These are phyloP conservation scores for Orthosia gothica DNA, from an alignment of 2,888 invertebrate genomes.

Conservation along the genomic window DNA sequence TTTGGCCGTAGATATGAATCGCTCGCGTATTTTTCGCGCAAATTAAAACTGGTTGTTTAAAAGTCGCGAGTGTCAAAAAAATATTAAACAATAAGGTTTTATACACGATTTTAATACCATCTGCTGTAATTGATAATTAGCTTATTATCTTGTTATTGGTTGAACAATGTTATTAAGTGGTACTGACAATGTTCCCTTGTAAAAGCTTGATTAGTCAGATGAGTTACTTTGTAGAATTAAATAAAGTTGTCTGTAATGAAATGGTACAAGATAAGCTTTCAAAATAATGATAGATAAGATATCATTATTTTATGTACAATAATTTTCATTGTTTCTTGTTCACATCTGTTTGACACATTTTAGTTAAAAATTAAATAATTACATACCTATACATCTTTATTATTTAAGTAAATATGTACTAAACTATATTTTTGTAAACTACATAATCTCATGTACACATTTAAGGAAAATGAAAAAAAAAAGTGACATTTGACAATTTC, in stretches of 20 bases:
- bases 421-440: no score
- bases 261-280: constrained; percentile 24
- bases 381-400: no score
- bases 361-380: background rate
- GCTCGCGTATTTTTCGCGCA: constrained; percentile 69
- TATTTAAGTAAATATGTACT: no score
- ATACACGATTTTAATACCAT: constrained; percentile 28
- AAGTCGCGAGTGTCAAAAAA: constrained; percentile 42
- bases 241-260: constrained; percentile 3
- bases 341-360: background rate
- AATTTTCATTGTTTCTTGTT: constrained; percentile 9
- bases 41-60: constrained; percentile 56
- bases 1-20: constrained; percentile 47
- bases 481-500: background rate
- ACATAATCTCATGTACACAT: no score
- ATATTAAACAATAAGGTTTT: constrained; percentile 50
- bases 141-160: constrained; percentile 16
- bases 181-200: background rate
- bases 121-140: constrained; percentile 57
- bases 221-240: constrained; percentile 15
- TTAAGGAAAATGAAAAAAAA: no score
- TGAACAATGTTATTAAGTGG: constrained; percentile 12
- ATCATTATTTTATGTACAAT: constrained; percentile 15
- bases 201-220: constrained; percentile 7
- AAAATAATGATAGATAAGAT: constrained; percentile 13